phyloP scores from a whole-genome alignment of 1,140 invertebrate genomes.

The Amyelois transitella region DNA sequence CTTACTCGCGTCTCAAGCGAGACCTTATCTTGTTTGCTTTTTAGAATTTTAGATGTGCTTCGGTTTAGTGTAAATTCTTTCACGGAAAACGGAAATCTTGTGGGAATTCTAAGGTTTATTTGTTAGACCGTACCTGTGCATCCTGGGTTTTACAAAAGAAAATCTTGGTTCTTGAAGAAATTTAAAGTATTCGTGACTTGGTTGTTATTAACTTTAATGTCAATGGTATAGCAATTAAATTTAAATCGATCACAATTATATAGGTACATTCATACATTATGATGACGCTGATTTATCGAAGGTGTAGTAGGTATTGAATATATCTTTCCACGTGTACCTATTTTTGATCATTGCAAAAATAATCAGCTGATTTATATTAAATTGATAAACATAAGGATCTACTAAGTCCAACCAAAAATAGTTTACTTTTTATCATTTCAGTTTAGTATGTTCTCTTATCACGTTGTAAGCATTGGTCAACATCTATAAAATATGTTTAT shows the following conservation, averaged over 20 bases:
- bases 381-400: too few species aligned
- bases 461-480: background rate
- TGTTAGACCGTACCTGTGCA: background rate
- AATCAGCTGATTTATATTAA: too few species aligned
- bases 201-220: too few species aligned
- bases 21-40: slow-evolving; percentile 52
- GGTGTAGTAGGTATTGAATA: too few species aligned
- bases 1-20: slow-evolving; percentile 26
- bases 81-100: slow-evolving; percentile 2
- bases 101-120: background rate
- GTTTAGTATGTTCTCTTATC: background rate
- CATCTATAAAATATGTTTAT: background rate
- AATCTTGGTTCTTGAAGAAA: background rate
- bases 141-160: background rate
- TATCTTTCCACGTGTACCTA: too few species aligned
- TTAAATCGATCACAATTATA: too few species aligned
- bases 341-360: too few species aligned
- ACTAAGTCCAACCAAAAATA: too few species aligned
- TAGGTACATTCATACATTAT: too few species aligned
- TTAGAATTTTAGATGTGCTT: slow-evolving; percentile 22
- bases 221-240: too few species aligned
- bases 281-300: too few species aligned
- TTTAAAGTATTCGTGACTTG: background rate
- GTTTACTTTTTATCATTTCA: too few species aligned
- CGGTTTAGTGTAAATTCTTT: slow-evolving; percentile 17